Evolutionary conservation across 2,797 vertebrate species (phyloP).

Genomic region (Sebastes trivittatus): DNA sequence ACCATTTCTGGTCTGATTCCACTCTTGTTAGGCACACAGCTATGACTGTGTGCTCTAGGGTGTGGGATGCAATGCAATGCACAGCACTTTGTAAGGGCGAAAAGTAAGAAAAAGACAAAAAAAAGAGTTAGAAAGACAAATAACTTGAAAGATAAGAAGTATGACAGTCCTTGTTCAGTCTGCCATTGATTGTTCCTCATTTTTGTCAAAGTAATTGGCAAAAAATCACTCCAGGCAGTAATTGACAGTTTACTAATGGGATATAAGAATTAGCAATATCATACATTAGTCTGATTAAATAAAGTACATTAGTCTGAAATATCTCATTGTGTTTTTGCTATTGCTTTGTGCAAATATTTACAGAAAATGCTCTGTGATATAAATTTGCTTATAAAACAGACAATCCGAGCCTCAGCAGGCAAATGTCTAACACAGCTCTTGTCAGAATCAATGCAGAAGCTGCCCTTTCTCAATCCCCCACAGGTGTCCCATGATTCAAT

Average conservation of each 20-base stretch:
- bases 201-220: background rate
- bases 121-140: background rate
- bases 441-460: slow-evolving; percentile 24
- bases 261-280: background rate
- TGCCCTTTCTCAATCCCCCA: slow-evolving; percentile 43
- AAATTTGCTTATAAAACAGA: background rate
- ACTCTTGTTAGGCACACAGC: background rate
- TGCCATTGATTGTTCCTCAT: background rate
- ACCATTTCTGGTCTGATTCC: background rate
- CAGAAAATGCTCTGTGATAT: background rate
- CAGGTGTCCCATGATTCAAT: slow-evolving; percentile 47
- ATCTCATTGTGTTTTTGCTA: background rate
- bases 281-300: background rate
- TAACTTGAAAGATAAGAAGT: background rate
- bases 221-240: background rate
- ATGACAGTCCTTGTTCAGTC: background rate
- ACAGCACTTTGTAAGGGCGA: background rate
- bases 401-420: slow-evolving; percentile 15
- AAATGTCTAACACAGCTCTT: slow-evolving; percentile 23
- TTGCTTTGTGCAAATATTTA: background rate
- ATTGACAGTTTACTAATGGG: background rate
- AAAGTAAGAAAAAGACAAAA: background rate
- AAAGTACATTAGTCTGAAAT: background rate
- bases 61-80: background rate
- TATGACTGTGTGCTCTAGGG: background rate